Base-by-base conservation (phyloP, 2,888 invertebrate species). In the Syrphus vitripennis region DNA sequence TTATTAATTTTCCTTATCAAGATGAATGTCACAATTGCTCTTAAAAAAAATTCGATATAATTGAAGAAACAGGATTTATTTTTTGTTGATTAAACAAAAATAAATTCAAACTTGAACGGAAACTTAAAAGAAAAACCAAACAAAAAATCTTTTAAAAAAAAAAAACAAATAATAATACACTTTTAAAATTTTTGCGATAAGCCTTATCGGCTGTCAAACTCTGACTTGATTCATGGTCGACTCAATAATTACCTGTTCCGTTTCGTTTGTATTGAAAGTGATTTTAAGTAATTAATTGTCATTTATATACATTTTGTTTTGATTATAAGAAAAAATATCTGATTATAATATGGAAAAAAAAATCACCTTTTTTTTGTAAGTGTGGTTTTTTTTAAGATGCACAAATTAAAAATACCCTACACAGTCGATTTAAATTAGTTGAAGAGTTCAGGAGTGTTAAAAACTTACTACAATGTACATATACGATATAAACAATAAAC, bases 11-110 rank as follows among this genome's bases (percentile, higher is more conserved):
- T 65, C 21, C 29, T 71, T 82, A 83, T 83, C 80, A 70, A 70
- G 80, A 83, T 75, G 65, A 70, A 80, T 71, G 83, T 83, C 80
- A 83, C 80, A 80, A 71, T 75, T 70, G 83, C 83, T 83, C 69
- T 84, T 84, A 81, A 80, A 67, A 3, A 55, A 83, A 57, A 21
- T 42, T 40, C 19, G 34, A 81, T 76, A 81, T 76, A 81, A 81
- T 81, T 81, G 81, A 76, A 77, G 67, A 81, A 82, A 69, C 77
- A 57, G 81, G 70, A 81, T 76, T 76, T 55, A n/a, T 16, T 29
- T 10, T n/a, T 53, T 61, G 80, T 53, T 61, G 80, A 81, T 74
- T 31, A 63, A 6, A 19, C 37, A 45, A 10, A 63, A 53, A n/a
- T 31, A 16, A 26, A 67, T 16, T 29, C 45, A 34, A 53, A 24